Conservation (phyloP, 2,113 vertebrate genomes). For the Cryptomyrus ogoouensis region DNA sequence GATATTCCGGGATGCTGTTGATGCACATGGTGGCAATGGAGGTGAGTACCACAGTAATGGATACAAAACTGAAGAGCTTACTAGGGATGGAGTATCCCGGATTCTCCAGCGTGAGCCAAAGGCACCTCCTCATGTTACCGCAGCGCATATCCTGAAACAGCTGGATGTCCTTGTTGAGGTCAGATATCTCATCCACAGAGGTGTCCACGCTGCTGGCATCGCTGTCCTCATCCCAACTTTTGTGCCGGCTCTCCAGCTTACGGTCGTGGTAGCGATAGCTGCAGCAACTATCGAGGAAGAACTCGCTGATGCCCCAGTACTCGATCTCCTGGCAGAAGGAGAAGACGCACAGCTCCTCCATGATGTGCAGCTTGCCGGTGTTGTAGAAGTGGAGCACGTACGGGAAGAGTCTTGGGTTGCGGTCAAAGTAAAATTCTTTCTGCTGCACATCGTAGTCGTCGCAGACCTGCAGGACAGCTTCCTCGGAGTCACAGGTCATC, state of each 20-base stretch:
- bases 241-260: conserved; percentile 74
- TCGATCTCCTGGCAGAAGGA: conserved; percentile 97
- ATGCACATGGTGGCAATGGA: conserved; percentile 93
- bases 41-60: conserved; percentile 83
- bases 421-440: conserved; percentile 91
- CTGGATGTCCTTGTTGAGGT: conserved; percentile 85
- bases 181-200: conserved; percentile 83
- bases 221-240: conserved; percentile 89
- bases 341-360: conserved; percentile 95
- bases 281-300: conserved; percentile 90
- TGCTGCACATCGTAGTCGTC: conserved; percentile 87
- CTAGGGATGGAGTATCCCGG: conserved; percentile 93
- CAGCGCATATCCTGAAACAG: conserved; percentile 74
- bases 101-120: conserved; percentile 97
- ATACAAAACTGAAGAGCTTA: conserved; percentile 90
- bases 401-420: conserved; percentile 86
- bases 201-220: conserved; percentile 93
- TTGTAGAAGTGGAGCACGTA: conserved; percentile 93
- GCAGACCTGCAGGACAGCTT: conserved; percentile 90
- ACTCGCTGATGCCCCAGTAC: conserved; percentile 96
- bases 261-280: conserved; percentile 91
- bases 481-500: conserved; percentile 79
- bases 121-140: conserved; percentile 74
- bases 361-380: conserved; percentile 90
- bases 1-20: conserved; percentile 90